phyloP scores from a whole-genome alignment of 2,888 invertebrate genomes.

The Heliconius erato region DNA sequence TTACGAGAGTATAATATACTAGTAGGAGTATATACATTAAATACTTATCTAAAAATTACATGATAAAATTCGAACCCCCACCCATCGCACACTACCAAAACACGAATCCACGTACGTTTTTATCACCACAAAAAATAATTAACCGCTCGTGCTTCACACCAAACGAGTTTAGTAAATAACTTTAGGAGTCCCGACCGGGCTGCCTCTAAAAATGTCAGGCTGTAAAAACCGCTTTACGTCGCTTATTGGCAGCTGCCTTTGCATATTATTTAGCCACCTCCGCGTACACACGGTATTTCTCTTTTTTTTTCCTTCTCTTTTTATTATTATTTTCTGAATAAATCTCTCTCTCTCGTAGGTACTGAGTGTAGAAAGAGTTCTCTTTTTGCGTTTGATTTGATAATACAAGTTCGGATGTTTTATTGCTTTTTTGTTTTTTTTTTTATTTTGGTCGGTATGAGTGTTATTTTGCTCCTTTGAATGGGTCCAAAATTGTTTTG shows the following conservation, averaged over 20 bases:
- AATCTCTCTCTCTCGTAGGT: slow-evolving; percentile 1
- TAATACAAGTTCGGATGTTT: slow-evolving; percentile 16
- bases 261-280: slow-evolving; percentile 53
- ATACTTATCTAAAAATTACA: neutral
- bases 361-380: slow-evolving; percentile 10
- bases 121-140: neutral
- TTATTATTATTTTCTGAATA: neutral
- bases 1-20: no score
- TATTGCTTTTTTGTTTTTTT: slow-evolving; percentile 8
- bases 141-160: slow-evolving; percentile 52
- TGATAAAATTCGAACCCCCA: neutral
- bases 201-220: slow-evolving; percentile 64
- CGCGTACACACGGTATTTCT: slow-evolving; percentile 27
- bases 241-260: slow-evolving; percentile 67
- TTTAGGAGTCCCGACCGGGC: slow-evolving; percentile 64
- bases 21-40: no score
- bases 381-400: slow-evolving; percentile 24
- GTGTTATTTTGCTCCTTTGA: neutral
- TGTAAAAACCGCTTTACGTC: slow-evolving; percentile 69
- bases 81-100: neutral
- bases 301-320: neutral
- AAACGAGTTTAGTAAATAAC: slow-evolving; percentile 65
- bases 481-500: neutral
- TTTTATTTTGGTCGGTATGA: neutral
- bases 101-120: neutral